Evolutionary conservation across 2,797 vertebrate species (phyloP).

Genomic region (Alosa sapidissima): DNA sequence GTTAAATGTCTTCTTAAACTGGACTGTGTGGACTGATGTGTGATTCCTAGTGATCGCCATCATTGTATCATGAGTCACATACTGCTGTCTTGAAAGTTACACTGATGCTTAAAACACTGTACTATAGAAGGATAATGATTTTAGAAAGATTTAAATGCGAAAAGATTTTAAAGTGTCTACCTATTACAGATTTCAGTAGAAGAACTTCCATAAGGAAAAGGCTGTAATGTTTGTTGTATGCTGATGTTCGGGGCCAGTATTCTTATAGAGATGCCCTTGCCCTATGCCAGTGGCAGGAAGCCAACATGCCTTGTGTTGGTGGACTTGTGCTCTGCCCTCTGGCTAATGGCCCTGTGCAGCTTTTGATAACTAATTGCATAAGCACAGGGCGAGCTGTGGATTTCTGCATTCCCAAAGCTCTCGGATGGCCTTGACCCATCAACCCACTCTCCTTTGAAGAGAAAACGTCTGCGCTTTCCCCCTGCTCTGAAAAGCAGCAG

Average conservation of each 20-base stretch:
- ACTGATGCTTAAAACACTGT: not conserved
- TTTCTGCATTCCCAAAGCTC: slow-evolving; percentile 15
- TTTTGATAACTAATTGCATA: slow-evolving; percentile 19
- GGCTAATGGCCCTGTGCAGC: not conserved
- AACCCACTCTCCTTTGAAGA: slow-evolving; percentile 1
- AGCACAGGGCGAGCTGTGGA: not conserved
- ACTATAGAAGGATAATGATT: not conserved
- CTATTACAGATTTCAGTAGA: not conserved
- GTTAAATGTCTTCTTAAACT: not conserved
- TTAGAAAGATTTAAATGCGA: not conserved
- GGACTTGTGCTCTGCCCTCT: slow-evolving; percentile 6
- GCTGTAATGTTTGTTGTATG: not conserved
- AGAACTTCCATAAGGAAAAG: not conserved
- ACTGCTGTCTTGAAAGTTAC: not conserved
- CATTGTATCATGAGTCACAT: not conserved
- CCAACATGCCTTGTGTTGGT: not conserved
- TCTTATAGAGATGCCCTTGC: not conserved
- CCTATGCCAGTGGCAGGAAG: not conserved
- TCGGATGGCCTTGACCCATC: slow-evolving; percentile 7
- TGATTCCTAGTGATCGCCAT: not conserved
- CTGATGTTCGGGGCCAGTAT: not conserved
- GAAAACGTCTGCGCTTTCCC: not conserved
- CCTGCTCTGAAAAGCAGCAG: slow-evolving; percentile 5
- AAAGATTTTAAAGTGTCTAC: not conserved
- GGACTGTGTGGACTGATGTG: not conserved